phyloP scores from a whole-genome alignment of 2,797 vertebrate genomes.

The Cryptoblepharus egeriae region DNA sequence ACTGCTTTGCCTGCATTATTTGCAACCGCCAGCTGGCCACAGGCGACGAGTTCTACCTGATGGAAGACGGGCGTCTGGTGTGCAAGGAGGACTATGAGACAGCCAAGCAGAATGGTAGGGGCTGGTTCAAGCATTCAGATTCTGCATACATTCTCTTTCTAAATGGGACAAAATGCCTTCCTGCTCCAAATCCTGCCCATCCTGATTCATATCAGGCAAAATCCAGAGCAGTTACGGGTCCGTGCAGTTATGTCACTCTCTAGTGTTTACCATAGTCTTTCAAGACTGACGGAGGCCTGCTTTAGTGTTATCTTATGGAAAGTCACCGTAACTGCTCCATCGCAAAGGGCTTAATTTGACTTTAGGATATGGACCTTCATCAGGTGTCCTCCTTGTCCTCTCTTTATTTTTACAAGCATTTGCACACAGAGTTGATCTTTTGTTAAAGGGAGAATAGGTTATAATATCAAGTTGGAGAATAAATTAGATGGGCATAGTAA shows the following conservation, averaged over 20 bases:
- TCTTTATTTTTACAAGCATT: not conserved
- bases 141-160: not conserved
- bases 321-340: too few relatives aligned
- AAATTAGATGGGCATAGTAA: not conserved
- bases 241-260: too few relatives aligned
- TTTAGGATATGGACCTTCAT: too few relatives aligned
- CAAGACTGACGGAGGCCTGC: too few relatives aligned
- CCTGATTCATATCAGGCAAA: not conserved
- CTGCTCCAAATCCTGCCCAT: not conserved
- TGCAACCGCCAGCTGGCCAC: conserved; percentile 97
- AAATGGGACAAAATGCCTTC: not conserved
- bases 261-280: too few relatives aligned
- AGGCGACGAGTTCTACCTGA: conserved; percentile 97
- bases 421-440: not conserved
- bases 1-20: conserved; percentile 98
- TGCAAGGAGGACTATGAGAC: conserved; percentile 99
- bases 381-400: not conserved
- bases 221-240: too few relatives aligned
- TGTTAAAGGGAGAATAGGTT: not conserved
- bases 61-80: conserved; percentile 96
- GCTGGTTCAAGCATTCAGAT: too few relatives aligned
- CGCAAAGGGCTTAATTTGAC: too few relatives aligned
- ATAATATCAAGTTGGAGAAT: not conserved
- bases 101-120: conserved; percentile 94
- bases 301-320: too few relatives aligned